Evolutionary conservation across 2,888 invertebrate species (phyloP).

Genomic region (Himalopsyche kuldschensis): DNA sequence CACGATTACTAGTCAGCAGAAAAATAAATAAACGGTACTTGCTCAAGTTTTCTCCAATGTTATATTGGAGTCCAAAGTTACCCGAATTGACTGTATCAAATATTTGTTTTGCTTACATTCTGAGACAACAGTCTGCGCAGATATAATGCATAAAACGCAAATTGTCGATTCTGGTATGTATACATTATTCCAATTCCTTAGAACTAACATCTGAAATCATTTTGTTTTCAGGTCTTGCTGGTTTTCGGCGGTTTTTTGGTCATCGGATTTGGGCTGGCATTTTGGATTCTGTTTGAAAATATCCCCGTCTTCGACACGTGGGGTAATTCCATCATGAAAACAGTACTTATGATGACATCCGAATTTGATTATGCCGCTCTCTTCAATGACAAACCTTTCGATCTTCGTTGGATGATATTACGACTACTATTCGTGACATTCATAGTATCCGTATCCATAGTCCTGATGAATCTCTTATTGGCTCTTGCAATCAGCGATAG

Average conservation of each 20-base stretch:
- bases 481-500: conserved; percentile 66
- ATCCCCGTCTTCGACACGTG: conserved; percentile 57
- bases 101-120: no score
- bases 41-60: no score
- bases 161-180: no score
- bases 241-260: conserved; percentile 52
- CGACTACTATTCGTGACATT: conserved; percentile 59
- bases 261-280: conserved; percentile 60
- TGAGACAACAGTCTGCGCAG: no score
- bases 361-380: conserved; percentile 60
- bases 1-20: no score
- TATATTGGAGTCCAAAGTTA: no score
- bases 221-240: conserved; percentile 57
- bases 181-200: no score
- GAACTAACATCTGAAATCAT: no score
- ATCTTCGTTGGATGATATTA: neutral
- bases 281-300: conserved; percentile 60
- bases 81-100: no score
- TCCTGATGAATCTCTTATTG: conserved; percentile 62
- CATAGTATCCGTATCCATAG: conserved; percentile 59
- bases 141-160: no score
- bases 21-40: no score
- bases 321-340: conserved; percentile 59
- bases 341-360: conserved; percentile 64
- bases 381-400: conserved; percentile 45